Conservation (phyloP, 2,888 invertebrate species). For the Neoscelio sp. region DNA sequence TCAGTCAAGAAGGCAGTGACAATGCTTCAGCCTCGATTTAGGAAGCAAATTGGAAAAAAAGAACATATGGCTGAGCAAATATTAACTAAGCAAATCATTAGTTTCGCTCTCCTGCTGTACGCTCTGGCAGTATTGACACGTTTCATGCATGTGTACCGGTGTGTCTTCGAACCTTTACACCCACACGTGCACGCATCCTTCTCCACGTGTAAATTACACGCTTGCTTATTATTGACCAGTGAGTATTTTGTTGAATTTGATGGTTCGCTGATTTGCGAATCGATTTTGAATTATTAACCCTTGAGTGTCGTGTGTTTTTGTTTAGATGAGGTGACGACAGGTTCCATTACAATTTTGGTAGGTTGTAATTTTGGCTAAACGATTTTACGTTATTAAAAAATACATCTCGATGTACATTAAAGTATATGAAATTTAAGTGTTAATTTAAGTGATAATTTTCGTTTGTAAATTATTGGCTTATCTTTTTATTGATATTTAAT, state of each 20-base stretch:
- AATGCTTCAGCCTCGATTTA: slow-evolving; percentile 82
- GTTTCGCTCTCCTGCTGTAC: slow-evolving; percentile 72
- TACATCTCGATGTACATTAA: no score
- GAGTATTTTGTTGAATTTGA: slow-evolving; percentile 39
- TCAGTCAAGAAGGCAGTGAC: slow-evolving; percentile 78
- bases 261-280: slow-evolving; percentile 40
- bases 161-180: slow-evolving; percentile 12
- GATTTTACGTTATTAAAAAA: no score
- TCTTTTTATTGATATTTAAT: no score
- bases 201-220: slow-evolving; percentile 17
- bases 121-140: slow-evolving; percentile 64
- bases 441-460: no score
- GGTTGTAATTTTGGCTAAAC: no score
- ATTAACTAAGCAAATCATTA: slow-evolving; percentile 82
- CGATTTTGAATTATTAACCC: slow-evolving; percentile 52
- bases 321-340: no score
- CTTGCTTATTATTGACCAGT: slow-evolving; percentile 50
- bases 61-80: slow-evolving; percentile 79
- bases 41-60: slow-evolving; percentile 79
- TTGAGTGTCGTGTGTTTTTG: background rate
- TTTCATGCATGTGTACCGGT: slow-evolving; percentile 1
- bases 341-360: no score
- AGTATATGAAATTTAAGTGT: no score
- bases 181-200: slow-evolving; percentile 3
- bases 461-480: no score